Conservation (phyloP, 2,888 invertebrate species). For the Erebia aethiops region DNA sequence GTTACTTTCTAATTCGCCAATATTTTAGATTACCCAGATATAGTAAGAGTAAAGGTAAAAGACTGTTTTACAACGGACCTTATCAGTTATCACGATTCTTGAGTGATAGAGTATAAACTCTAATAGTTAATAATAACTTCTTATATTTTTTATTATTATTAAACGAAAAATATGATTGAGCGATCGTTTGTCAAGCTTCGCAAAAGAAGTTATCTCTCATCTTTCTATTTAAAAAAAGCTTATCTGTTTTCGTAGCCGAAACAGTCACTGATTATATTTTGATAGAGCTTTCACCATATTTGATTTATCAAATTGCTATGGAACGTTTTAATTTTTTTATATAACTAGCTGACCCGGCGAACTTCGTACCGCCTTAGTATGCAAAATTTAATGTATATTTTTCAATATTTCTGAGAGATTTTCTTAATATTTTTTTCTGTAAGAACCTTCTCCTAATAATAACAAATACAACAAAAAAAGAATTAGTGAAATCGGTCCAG, state of each 20-base stretch:
- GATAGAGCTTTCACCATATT: constrained; percentile 12
- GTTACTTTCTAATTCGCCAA: constrained; percentile 27
- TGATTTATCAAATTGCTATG: background rate
- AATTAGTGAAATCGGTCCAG: too few relatives aligned
- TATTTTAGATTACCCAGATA: constrained; percentile 29
- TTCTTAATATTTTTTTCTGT: too few relatives aligned
- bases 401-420: too few relatives aligned
- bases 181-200: constrained; percentile 4
- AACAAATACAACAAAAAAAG: too few relatives aligned
- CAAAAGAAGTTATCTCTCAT: background rate
- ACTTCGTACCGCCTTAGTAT: too few relatives aligned
- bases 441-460: too few relatives aligned
- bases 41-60: constrained; percentile 25
- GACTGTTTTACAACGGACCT: constrained; percentile 9
- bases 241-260: background rate
- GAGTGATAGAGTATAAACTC: constrained; percentile 24
- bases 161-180: constrained; percentile 19
- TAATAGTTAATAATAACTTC: too few relatives aligned
- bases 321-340: background rate
- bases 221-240: background rate
- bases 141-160: constrained; percentile 18
- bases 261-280: background rate
- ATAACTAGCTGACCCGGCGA: too few relatives aligned
- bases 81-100: constrained; percentile 24
- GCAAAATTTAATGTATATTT: too few relatives aligned